Evolutionary conservation across 2,113 vertebrate species (phyloP).

Genomic region (Epinephelus cyanopodus): DNA sequence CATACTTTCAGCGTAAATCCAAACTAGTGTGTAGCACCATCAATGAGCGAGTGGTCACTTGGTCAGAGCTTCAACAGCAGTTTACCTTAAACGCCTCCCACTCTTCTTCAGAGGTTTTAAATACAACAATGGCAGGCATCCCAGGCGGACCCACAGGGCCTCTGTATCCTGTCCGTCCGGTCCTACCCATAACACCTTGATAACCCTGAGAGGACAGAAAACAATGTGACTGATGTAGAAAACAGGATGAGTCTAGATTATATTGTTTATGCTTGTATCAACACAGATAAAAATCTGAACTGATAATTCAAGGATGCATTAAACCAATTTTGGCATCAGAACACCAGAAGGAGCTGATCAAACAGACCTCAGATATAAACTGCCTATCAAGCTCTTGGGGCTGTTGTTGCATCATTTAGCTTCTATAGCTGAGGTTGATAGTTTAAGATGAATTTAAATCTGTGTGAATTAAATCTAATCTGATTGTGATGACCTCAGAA

Average conservation of each 20-base stretch:
- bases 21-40: background rate
- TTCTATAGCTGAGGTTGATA: background rate
- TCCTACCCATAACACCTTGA: conserved; percentile 80
- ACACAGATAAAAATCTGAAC: background rate
- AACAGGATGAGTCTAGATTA: background rate
- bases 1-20: background rate
- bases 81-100: conserved; percentile 84
- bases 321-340: background rate
- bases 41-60: background rate
- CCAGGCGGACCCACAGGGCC: conserved; percentile 81
- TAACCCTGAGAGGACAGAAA: conserved; percentile 75
- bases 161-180: conserved; percentile 78
- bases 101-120: conserved; percentile 83
- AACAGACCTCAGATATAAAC: background rate
- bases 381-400: too few species aligned
- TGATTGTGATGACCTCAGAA: background rate
- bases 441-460: background rate
- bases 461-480: background rate
- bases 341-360: background rate
- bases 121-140: conserved; percentile 82
- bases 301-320: background rate
- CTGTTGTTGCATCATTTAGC: background rate
- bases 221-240: background rate
- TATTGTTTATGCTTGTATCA: background rate
- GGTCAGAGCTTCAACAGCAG: background rate